A percentile compares a stretch with the other conserved stretches of the same genome.
These are phyloP conservation scores for Hartigia nigra DNA, from an alignment of 2,888 invertebrate species.

Conservation along the genomic window DNA sequence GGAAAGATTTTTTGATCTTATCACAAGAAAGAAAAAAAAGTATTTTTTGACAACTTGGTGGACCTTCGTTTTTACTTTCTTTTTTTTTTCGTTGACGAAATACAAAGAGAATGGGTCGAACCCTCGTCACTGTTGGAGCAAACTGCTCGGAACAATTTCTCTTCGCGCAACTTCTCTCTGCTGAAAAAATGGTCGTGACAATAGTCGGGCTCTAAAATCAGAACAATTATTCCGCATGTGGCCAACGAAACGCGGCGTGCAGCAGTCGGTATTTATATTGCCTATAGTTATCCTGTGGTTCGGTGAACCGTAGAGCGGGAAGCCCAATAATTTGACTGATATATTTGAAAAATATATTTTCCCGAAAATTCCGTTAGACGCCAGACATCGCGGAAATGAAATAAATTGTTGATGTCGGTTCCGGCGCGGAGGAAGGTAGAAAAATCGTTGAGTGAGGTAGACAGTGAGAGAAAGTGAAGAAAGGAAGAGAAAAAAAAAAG, in stretches of 20 bases:
- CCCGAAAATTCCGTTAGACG: neutral
- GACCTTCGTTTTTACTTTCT: neutral
- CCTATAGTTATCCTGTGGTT: neutral
- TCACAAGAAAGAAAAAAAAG: neutral
- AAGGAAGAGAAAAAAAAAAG: neutral
- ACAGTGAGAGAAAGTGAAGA: neutral
- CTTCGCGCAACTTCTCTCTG: neutral
- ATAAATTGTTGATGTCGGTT: neutral
- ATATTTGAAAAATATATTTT: neutral
- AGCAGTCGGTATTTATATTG: neutral
- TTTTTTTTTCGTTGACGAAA: neutral
- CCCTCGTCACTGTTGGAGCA: neutral
- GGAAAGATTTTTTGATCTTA: neutral
- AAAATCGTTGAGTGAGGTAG: neutral
- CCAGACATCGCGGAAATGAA: neutral
- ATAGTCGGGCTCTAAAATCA: neutral
- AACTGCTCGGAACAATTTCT: neutral
- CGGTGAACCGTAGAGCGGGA: neutral
- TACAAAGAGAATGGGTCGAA: neutral
- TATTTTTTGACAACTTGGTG: neutral
- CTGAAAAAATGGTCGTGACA: neutral
- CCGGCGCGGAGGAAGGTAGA: neutral
- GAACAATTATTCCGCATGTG: neutral
- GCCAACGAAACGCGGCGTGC: neutral
- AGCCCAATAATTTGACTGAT: slow-evolving; percentile 23